Evolutionary conservation across 2,888 invertebrate species (phyloP).

Genomic region (Gymnoscelis rufifasciata): DNA sequence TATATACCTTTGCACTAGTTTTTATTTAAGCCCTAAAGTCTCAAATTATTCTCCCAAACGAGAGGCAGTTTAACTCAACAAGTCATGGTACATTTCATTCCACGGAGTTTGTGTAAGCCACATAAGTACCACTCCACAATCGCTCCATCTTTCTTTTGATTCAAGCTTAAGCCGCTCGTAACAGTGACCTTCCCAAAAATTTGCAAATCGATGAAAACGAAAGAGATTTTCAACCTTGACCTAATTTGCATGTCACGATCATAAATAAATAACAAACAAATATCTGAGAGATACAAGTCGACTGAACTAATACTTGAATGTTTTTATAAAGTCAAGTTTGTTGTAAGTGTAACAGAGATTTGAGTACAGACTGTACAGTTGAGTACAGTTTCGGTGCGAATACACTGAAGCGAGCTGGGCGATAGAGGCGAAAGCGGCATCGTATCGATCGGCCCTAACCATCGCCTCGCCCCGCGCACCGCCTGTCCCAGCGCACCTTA

Average conservation of each 20-base stretch:
- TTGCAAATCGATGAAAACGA: constrained; percentile 19
- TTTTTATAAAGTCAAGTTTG: constrained; percentile 24
- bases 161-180: background rate
- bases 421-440: constrained; percentile 67
- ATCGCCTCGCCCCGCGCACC: constrained; percentile 42
- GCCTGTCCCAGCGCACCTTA: constrained; percentile 58
- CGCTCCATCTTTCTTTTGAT: background rate
- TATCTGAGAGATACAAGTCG: constrained; percentile 12
- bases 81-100: background rate
- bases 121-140: too few species aligned
- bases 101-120: background rate
- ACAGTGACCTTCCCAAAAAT: constrained; percentile 22
- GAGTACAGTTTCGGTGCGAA: constrained; percentile 42
- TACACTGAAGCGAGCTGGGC: constrained; percentile 52
- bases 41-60: constrained; percentile 14
- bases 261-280: constrained; percentile 18
- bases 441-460: constrained; percentile 74
- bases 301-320: constrained; percentile 10
- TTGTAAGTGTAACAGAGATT: constrained; percentile 25
- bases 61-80: constrained; percentile 1
- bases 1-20: constrained; percentile 16
- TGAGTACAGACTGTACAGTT: constrained; percentile 15
- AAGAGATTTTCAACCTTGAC: constrained; percentile 30
- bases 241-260: constrained; percentile 23
- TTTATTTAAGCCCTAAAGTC: constrained; percentile 20